phyloP scores from a whole-genome alignment of 1,140 invertebrate genomes.

The Cotesia typhae region DNA sequence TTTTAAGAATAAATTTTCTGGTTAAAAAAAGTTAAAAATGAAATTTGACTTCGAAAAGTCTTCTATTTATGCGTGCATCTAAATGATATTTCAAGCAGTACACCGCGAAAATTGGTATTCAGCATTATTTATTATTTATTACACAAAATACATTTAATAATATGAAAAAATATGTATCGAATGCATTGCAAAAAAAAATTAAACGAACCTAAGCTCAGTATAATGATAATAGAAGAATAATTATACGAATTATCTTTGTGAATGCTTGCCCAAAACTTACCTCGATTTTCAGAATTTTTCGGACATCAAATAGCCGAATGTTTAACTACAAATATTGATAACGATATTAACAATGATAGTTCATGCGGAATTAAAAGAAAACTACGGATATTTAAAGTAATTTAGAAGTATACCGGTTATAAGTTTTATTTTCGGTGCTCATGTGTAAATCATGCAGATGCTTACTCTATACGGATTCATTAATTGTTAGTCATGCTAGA shows the following conservation, averaged over 20 bases:
- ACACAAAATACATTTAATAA: too few relatives aligned
- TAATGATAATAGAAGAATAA: neutral
- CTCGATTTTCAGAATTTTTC: slow-evolving; percentile 54
- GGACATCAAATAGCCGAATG: slow-evolving; percentile 51
- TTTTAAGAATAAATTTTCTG: neutral
- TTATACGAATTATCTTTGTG: neutral
- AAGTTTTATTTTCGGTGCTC: slow-evolving; percentile 1
- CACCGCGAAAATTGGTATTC: too few relatives aligned
- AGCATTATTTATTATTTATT: too few relatives aligned
- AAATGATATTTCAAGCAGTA: too few relatives aligned
- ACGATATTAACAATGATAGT: slow-evolving; percentile 54
- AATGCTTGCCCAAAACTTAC: slow-evolving; percentile 56
- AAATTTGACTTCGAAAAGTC: slow-evolving; percentile 11
- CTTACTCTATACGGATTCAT: slow-evolving; percentile 45
- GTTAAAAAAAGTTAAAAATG: neutral
- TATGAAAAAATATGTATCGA: too few relatives aligned
- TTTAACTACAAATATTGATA: slow-evolving; percentile 56
- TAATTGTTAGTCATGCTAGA: slow-evolving; percentile 52
- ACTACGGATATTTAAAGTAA: slow-evolving; percentile 51
- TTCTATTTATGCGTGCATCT: too few relatives aligned
- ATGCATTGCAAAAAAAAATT: neutral
- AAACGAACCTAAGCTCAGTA: too few relatives aligned
- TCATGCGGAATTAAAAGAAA: slow-evolving; percentile 57
- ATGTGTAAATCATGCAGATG: neutral
- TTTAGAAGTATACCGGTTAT: slow-evolving; percentile 41